Evolutionary conservation across 2,888 invertebrate genomes (phyloP).

Genomic region (Nomada lathburiana): DNA sequence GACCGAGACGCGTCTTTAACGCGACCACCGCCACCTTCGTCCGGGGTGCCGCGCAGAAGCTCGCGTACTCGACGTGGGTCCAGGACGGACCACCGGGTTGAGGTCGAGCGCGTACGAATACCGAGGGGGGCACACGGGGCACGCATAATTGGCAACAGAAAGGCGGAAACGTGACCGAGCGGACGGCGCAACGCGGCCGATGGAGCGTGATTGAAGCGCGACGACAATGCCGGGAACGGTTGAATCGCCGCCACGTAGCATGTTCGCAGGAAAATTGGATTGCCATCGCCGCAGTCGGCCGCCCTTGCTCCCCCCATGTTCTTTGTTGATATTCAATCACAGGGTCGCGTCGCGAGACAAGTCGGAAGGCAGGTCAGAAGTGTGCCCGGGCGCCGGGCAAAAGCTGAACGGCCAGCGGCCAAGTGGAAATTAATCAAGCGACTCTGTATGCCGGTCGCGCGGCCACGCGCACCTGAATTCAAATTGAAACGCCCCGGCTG

Average conservation of each 20-base stretch:
- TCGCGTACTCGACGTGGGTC: conserved; percentile 22
- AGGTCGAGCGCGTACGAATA: conserved; percentile 52
- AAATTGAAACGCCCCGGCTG: conserved; percentile 69
- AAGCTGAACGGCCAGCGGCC: conserved; percentile 40
- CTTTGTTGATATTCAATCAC: conserved; percentile 44
- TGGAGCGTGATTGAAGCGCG: conserved; percentile 45
- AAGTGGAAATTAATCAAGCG: conserved; percentile 73
- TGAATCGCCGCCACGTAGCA: conserved; percentile 25
- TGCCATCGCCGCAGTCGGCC: conserved; percentile 3
- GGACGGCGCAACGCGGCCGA: conserved; percentile 32
- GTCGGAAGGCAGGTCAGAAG: conserved; percentile 64
- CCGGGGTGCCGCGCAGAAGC: background rate
- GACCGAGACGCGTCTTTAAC: conserved; percentile 6
- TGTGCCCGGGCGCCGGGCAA: conserved; percentile 42
- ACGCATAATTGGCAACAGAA: conserved; percentile 66
- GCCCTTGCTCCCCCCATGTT: background rate
- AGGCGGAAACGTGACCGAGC: conserved; percentile 60
- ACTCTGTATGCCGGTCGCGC: conserved; percentile 60
- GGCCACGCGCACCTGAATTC: conserved; percentile 62
- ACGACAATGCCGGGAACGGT: conserved; percentile 37
- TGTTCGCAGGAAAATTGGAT: conserved; percentile 58
- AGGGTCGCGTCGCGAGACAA: conserved; percentile 22
- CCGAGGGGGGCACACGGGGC: conserved; percentile 35
- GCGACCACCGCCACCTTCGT: background rate
- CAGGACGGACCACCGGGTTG: conserved; percentile 1